Conservation (phyloP, 2,888 invertebrate species). For the Leptinotarsa juncta region DNA sequence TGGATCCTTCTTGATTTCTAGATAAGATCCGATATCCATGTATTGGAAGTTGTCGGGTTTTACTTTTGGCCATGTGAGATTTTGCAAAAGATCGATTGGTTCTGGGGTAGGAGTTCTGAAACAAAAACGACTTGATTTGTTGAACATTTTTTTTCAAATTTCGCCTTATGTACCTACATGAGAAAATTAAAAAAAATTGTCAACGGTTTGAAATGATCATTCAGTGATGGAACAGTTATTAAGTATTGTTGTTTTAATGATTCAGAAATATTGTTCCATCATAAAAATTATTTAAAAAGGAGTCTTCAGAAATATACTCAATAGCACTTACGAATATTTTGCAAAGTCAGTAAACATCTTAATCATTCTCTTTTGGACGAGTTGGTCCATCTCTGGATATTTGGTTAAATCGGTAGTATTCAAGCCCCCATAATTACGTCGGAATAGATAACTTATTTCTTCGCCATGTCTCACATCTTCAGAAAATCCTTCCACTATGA, state of each 20-base stretch:
- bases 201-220: no score
- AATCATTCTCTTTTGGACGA: slow-evolving; percentile 45
- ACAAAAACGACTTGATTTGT: slow-evolving; percentile 5
- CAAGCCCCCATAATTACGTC: slow-evolving; percentile 41
- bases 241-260: background rate
- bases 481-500: slow-evolving; percentile 41
- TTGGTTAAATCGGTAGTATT: slow-evolving; percentile 46
- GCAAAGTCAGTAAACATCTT: slow-evolving; percentile 51
- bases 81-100: slow-evolving; percentile 34
- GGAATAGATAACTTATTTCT: slow-evolving; percentile 46
- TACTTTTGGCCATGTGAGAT: slow-evolving; percentile 45
- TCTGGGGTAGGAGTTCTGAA: slow-evolving; percentile 59
- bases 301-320: background rate
- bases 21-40: slow-evolving; percentile 43
- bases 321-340: slow-evolving; percentile 47
- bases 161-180: no score
- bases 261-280: background rate
- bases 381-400: slow-evolving; percentile 45
- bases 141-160: no score
- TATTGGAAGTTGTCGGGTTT: slow-evolving; percentile 36
- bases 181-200: no score
- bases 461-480: slow-evolving; percentile 47
- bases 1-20: slow-evolving; percentile 38
- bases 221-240: no score
- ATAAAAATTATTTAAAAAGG: background rate